Conservation (phyloP, 2,113 vertebrate genomes). For the Passer domesticus region DNA sequence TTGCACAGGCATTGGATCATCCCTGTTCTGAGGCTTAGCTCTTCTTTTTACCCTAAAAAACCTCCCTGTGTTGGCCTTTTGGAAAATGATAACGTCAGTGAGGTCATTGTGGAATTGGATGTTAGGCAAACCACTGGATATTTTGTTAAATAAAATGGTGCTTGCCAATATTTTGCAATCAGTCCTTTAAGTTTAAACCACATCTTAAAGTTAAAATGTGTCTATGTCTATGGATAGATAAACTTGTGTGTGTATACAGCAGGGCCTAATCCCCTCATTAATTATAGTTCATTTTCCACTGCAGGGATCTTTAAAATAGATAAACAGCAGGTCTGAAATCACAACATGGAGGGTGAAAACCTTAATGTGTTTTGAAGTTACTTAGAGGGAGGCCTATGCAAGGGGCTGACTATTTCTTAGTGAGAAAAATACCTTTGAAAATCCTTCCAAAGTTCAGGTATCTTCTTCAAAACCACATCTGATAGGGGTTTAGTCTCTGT, state of each 20-base stretch:
- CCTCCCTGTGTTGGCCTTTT: not conserved
- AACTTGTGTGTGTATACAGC: not conserved
- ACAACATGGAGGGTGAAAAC: constrained; percentile 45
- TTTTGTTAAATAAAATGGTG: constrained; percentile 21
- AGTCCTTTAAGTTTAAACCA: constrained; percentile 24
- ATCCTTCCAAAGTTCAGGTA: constrained; percentile 62
- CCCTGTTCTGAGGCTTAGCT: constrained; percentile 10
- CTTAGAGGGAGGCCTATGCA: constrained; percentile 19
- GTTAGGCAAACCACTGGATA: constrained; percentile 41
- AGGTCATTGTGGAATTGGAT: constrained; percentile 39
- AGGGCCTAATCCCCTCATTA: constrained; percentile 24
- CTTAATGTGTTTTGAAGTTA: constrained; percentile 74
- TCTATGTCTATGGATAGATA: not conserved
- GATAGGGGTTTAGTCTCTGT: constrained; percentile 81
- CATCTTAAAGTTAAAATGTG: constrained; percentile 20
- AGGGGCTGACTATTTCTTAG: constrained; percentile 72
- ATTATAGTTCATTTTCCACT: constrained; percentile 14
- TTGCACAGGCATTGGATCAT: not conserved
- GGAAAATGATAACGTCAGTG: constrained; percentile 50
- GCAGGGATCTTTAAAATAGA: constrained; percentile 49
- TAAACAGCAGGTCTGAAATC: constrained; percentile 48
- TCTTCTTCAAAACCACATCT: constrained; percentile 83
- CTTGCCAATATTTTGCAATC: constrained; percentile 42
- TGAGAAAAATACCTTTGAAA: constrained; percentile 82
- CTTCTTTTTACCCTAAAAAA: constrained; percentile 49